Evolutionary conservation across 2,797 vertebrate species (phyloP).

Genomic region (Pangasius larnaudii): DNA sequence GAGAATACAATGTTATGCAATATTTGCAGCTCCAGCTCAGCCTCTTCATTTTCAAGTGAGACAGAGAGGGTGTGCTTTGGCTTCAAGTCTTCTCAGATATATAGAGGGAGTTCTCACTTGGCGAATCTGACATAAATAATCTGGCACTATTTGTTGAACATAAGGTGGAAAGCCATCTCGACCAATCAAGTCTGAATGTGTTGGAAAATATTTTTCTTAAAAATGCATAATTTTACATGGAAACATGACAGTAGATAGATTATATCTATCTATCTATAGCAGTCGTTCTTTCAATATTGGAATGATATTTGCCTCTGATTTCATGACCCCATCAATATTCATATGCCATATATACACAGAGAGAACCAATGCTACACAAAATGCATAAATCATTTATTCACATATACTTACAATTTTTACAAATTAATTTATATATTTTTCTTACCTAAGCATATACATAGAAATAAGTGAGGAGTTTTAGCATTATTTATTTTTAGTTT

Average conservation of each 20-base stretch:
- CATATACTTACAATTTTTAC: background rate
- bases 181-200: conserved; percentile 51
- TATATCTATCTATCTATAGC: no score
- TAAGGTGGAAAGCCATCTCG: conserved; percentile 53
- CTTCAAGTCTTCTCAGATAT: conserved; percentile 56
- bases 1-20: conserved; percentile 40
- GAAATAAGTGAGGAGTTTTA: background rate
- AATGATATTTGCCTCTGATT: background rate
- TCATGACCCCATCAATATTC: background rate
- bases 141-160: conserved; percentile 57
- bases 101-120: conserved; percentile 62
- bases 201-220: conserved; percentile 56
- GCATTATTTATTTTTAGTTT: conserved; percentile 1
- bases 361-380: background rate
- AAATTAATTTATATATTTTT: background rate
- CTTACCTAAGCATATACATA: background rate
- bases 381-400: background rate
- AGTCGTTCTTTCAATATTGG: background rate
- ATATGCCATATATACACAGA: background rate
- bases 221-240: conserved; percentile 53
- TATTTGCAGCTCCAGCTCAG: conserved; percentile 38
- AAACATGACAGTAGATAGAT: conserved; percentile 45
- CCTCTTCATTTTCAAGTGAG: conserved; percentile 48
- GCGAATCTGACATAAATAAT: conserved; percentile 60
- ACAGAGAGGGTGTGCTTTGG: conserved; percentile 47